phyloP scores from a whole-genome alignment of 2,113 vertebrate species.

The Trichomycterus rosablanca region DNA sequence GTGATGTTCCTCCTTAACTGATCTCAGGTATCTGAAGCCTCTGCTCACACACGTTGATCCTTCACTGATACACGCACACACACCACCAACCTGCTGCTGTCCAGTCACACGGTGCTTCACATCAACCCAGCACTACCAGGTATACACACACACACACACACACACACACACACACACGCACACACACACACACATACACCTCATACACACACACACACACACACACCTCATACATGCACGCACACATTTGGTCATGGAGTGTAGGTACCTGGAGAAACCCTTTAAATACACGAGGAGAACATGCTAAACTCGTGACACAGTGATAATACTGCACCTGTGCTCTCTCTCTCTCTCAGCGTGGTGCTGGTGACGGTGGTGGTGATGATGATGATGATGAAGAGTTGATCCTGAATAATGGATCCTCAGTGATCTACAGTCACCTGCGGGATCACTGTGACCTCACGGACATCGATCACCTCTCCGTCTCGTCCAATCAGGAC shows the following conservation, averaged over 20 bases:
- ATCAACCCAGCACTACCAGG: slow-evolving; percentile 82
- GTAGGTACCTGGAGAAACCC: too few relatives aligned
- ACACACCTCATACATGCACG: too few relatives aligned
- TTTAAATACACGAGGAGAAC: too few relatives aligned
- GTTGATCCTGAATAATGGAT: slow-evolving; percentile 83
- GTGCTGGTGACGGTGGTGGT: slow-evolving; percentile 86
- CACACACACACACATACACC: neutral
- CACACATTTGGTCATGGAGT: too few relatives aligned
- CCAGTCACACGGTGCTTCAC: slow-evolving; percentile 86
- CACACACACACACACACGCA: slow-evolving; percentile 17
- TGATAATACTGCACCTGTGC: neutral
- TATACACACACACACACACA: slow-evolving; percentile 52
- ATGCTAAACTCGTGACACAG: too few relatives aligned
- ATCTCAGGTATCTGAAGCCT: slow-evolving; percentile 86
- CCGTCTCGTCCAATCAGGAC: slow-evolving; percentile 46
- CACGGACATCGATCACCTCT: slow-evolving; percentile 24
- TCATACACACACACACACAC: too few relatives aligned
- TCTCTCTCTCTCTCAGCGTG: slow-evolving; percentile 59
- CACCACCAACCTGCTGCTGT: slow-evolving; percentile 85
- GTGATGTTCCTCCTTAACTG: slow-evolving; percentile 51
- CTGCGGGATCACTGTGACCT: slow-evolving; percentile 66
- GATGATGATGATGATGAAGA: slow-evolving; percentile 90
- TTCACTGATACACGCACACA: slow-evolving; percentile 80
- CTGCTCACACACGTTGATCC: slow-evolving; percentile 89
- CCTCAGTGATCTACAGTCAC: slow-evolving; percentile 84